These are phyloP conservation scores for Gasterosteus aculeatus DNA, from an alignment of 2,113 vertebrate species.

Conservation along the genomic window DNA sequence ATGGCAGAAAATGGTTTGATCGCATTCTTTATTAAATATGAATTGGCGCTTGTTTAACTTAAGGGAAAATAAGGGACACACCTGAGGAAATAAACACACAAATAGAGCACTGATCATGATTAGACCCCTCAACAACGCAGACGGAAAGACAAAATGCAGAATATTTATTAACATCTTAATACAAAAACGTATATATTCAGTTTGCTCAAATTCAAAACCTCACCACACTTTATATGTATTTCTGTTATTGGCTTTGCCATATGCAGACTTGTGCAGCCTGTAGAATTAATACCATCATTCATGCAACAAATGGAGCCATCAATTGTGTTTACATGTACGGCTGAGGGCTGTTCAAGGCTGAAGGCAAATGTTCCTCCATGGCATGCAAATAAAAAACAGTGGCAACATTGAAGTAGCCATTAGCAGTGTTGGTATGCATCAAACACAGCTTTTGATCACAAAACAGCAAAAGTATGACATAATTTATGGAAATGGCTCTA, in stretches of 20 bases:
- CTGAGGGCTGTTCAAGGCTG: neutral
- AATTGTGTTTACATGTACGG: neutral
- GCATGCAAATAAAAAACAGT: neutral
- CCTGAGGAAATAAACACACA: neutral
- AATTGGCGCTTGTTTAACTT: neutral
- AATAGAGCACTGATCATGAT: neutral
- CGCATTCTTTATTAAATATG: neutral
- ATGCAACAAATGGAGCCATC: neutral
- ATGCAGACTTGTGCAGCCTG: neutral
- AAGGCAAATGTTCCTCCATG: neutral
- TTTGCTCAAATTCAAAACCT: neutral
- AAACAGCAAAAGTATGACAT: neutral
- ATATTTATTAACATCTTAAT: neutral
- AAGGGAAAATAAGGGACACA: neutral
- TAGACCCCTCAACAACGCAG: neutral
- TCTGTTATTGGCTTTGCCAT: neutral
- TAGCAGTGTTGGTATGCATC: neutral
- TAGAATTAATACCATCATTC: neutral
- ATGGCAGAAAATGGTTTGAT: conserved; percentile 12
- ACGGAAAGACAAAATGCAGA: neutral
- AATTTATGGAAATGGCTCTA: neutral
- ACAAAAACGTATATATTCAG: neutral
- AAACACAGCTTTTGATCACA: neutral
- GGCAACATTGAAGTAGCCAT: neutral
- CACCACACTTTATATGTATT: neutral